Evolutionary conservation across 2,888 invertebrate genomes (phyloP), one percentile per base, ranked within the genome.

Genomic region (Spicauda simplicius): DNA sequence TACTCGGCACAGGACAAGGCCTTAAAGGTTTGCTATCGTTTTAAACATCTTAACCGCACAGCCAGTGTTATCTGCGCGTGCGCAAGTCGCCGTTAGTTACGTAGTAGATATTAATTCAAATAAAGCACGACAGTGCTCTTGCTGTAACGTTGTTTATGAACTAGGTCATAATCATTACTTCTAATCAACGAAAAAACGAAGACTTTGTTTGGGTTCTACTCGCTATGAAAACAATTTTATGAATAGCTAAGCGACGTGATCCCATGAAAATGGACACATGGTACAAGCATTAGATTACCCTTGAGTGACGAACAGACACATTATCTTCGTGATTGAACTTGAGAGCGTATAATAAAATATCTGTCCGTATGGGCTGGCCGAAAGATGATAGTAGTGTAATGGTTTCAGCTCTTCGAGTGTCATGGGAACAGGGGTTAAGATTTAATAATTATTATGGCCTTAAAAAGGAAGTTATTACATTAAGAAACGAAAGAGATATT

Each of bases 271-370:
- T 77, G 80, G 80, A 83, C 89, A 88, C 79, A 85, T 90, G 88
- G 85, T 78, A 80, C 75, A 78, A 77, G 83, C 82, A 80, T 90
- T 83, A 81, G 75, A 83, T 90, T 87, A 88, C 85, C 80, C 82
- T 81, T 79, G 45, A 79, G 82, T 79, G 76, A 84, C 81, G 79
- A 82, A 77, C 82, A 80, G 78, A 79, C 80, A 83, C 77, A 80
- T 86, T 89, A 91, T 88, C 87, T 87, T 77, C 80, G 85, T 84
- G 86, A 91, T 88, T 86, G 79, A 87, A 82, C 84, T 86, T 84
- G 82, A 85, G 81, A 86, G 83, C 77, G 78, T 73, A 75, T 75
- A 73, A 81, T 87, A 85, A 88, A 89, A 88, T 86, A 85, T 85
- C 84, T 84, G 75, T 74, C 72, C 71, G 74, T 70, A 76, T 74